phyloP scores from a whole-genome alignment of 2,113 vertebrate species.

The Boulengeromyrus knoepffleri region DNA sequence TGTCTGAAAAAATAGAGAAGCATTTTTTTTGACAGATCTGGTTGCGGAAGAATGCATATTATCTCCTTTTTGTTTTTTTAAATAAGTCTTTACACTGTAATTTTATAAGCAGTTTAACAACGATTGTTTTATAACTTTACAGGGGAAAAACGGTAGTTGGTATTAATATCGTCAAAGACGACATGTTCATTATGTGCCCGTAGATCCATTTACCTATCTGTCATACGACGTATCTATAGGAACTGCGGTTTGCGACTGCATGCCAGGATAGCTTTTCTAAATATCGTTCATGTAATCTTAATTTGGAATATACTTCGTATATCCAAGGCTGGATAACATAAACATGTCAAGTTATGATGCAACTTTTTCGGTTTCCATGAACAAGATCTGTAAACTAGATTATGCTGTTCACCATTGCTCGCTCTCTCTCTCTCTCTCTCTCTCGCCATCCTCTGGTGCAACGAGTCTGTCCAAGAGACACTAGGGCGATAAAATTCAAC shows the following conservation, averaged over 20 bases:
- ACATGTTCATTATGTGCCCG: not conserved
- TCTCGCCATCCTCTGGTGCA: not conserved
- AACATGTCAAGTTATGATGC: not conserved
- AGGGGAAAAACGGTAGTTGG: not conserved
- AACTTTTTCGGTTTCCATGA: not conserved
- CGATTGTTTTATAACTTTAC: not conserved
- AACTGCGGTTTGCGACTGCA: not conserved
- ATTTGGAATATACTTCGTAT: not conserved
- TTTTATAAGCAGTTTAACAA: not conserved
- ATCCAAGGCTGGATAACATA: not conserved
- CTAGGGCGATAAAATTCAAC: not conserved
- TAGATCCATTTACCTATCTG: not conserved
- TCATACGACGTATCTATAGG: not conserved
- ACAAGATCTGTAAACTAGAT: not conserved
- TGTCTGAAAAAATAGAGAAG: not conserved
- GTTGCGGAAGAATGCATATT: not conserved
- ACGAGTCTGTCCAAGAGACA: not conserved
- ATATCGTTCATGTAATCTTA: not conserved
- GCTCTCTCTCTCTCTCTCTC: not conserved
- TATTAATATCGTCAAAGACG: not conserved
- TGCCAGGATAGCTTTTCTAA: not conserved
- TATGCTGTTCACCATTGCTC: not conserved
- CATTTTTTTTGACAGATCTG: not conserved
- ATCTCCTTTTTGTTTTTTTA: not conserved
- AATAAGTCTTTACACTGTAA: not conserved